Base-by-base conservation (phyloP, 2,797 vertebrate species). In the Catharus ustulatus region DNA sequence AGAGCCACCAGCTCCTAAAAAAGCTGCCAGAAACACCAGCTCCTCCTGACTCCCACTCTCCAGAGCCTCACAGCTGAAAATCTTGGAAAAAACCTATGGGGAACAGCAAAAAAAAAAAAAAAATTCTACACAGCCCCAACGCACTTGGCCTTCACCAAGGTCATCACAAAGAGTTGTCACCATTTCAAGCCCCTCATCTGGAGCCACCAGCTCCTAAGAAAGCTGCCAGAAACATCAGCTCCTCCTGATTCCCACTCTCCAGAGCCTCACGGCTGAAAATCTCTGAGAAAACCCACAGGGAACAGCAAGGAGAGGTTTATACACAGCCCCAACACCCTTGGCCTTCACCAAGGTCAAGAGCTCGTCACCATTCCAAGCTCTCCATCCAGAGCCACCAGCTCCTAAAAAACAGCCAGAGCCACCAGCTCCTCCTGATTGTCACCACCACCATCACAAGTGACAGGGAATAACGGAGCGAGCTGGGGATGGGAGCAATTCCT, bases 241-340 rank as follows among this genome's bases (percentile, higher is more conserved):
- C 36, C 27, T 26, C 19, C 3, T 0, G 5, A 46, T 22, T 46
- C 51, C 51, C 51, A 58, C 98, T 99, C 97, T 99, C 98, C 97
- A 99, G 93, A 2, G 99, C 99, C 84, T 99, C 99, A 0, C 99
- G 99, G 95, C 99, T 99, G 97, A 99, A 99, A 87, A 99, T 98
- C 97, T 99, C 99, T 84, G 99, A 99, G 95, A 99, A 99, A 57
- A 99, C 98, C 99, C 99, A 46, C 1, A 9, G 5, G 10, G 27
- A 49, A 26, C 24, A 51, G 6, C 10, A 6, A 51, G 15, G 27
- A 17, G 15, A 29, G 26, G 10, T 51, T 51, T 51, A 15, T 51
- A 27, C 26, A 29, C 0, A 4, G 49, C 27, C 49, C 27, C 10
- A 17, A 29, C 27, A 17, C 15, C 2, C 2, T 51, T 29, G 16